Evolutionary conservation across 2,888 invertebrate species (phyloP).

Genomic region (Timandra comae): DNA sequence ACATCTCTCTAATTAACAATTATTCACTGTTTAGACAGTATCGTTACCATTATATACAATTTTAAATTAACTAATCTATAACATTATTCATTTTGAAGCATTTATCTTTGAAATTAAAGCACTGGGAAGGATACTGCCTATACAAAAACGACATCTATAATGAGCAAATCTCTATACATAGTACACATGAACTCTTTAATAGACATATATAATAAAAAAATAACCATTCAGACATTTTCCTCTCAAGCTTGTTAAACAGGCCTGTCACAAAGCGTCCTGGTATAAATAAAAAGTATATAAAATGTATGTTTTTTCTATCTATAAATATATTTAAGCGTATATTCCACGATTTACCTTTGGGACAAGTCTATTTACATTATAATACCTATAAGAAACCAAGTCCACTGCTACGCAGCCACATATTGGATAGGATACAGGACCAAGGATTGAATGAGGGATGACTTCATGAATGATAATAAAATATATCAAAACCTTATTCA

Average conservation of each 20-base stretch:
- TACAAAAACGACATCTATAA: constrained; percentile 64
- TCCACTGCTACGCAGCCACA: constrained; percentile 73
- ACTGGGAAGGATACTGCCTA: constrained; percentile 66
- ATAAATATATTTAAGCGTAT: constrained; percentile 36
- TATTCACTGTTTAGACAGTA: constrained; percentile 60
- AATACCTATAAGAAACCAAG: constrained; percentile 73
- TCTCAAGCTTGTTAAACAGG: constrained; percentile 43
- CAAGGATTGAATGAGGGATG: constrained; percentile 30
- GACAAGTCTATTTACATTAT: constrained; percentile 63
- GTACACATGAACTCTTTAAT: constrained; percentile 56
- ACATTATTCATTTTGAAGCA: constrained; percentile 15
- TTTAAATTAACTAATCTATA: constrained; percentile 1
- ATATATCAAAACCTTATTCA: too few species aligned
- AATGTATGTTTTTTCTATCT: constrained; percentile 28
- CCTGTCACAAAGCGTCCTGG: constrained; percentile 66
- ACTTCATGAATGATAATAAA: too few species aligned
- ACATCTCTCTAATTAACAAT: constrained; percentile 57
- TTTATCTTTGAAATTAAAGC: constrained; percentile 24
- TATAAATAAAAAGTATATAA: constrained; percentile 28
- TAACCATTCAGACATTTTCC: constrained; percentile 46
- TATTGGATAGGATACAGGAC: too few species aligned
- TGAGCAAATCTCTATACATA: constrained; percentile 66
- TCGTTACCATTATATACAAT: constrained; percentile 41
- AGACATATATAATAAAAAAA: constrained; percentile 32
- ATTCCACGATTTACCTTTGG: constrained; percentile 59